phyloP scores from a whole-genome alignment of 2,113 vertebrate species.

The Mandrillus leucophaeus region DNA sequence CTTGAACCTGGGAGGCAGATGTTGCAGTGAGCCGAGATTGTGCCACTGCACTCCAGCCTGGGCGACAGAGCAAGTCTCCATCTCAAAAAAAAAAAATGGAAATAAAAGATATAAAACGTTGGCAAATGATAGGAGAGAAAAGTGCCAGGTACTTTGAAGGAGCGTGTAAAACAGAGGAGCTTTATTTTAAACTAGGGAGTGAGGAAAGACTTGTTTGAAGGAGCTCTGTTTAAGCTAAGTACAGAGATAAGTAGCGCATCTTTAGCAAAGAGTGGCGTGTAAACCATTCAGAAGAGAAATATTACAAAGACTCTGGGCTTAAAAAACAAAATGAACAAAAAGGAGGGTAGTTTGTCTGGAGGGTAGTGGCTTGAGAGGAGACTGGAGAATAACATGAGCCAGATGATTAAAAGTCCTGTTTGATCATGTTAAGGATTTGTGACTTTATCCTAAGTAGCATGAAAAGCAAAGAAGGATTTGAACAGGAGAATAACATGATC shows the following conservation, averaged over 20 bases:
- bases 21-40: too few relatives aligned
- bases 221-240: not conserved
- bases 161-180: not conserved
- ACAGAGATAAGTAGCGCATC: not conserved
- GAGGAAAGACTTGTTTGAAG: not conserved
- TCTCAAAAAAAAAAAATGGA: not conserved
- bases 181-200: not conserved
- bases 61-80: too few relatives aligned
- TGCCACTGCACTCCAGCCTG: too few relatives aligned
- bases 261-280: not conserved
- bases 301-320: not conserved
- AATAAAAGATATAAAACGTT: not conserved
- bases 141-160: not conserved
- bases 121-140: not conserved
- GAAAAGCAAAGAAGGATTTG: not conserved
- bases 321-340: not conserved
- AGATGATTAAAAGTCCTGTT: not conserved
- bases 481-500: not conserved
- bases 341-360: not conserved
- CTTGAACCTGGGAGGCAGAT: too few relatives aligned
- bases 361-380: not conserved
- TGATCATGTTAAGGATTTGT: not conserved
- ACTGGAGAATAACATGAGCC: not conserved
- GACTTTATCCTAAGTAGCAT: constrained; percentile 11
- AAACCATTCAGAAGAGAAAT: not conserved